A percentile compares a stretch with the other conserved stretches of the same genome.
These are phyloP conservation scores for Diaprepes abbreviatus DNA, from an alignment of 2,888 invertebrate genomes.

Conservation along the genomic window DNA sequence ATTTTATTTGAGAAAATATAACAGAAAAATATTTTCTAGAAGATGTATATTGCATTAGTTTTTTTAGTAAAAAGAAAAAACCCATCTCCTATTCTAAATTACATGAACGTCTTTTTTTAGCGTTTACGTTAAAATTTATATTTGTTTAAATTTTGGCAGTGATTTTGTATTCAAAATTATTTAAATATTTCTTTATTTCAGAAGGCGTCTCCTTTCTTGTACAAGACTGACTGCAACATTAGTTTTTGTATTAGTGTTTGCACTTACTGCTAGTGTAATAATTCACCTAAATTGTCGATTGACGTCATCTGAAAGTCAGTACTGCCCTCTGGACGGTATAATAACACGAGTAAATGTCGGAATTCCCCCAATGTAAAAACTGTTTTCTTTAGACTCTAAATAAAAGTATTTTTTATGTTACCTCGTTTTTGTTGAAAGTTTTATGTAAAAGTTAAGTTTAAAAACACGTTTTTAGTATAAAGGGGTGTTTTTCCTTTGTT, in stretches of 20 bases:
- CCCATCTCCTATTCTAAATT: no score
- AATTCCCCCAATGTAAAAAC: slow-evolving; percentile 52
- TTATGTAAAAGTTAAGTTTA: background rate
- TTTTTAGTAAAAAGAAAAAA: no score
- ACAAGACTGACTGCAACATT: slow-evolving; percentile 3
- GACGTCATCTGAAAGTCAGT: slow-evolving; percentile 48
- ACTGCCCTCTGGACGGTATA: slow-evolving; percentile 53
- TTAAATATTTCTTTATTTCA: slow-evolving; percentile 14
- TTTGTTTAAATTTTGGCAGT: no score
- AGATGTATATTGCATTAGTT: no score
- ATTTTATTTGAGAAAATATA: no score
- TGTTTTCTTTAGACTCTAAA: background rate
- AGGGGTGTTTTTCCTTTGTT: background rate
- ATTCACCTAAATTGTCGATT: slow-evolving; percentile 52
- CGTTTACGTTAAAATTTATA: no score
- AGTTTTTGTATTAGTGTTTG: slow-evolving; percentile 9
- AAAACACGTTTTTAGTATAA: background rate
- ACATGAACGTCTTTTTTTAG: no score
- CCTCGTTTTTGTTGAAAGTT: slow-evolving; percentile 3
- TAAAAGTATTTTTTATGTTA: slow-evolving; percentile 24
- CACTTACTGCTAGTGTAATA: slow-evolving; percentile 27
- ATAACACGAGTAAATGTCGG: slow-evolving; percentile 50
- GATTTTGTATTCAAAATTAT: background rate
- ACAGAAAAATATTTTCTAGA: no score
- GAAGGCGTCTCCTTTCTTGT: slow-evolving; percentile 15